Conservation (phyloP, 2,797 vertebrate genomes). For the Margarornis squamiger region DNA sequence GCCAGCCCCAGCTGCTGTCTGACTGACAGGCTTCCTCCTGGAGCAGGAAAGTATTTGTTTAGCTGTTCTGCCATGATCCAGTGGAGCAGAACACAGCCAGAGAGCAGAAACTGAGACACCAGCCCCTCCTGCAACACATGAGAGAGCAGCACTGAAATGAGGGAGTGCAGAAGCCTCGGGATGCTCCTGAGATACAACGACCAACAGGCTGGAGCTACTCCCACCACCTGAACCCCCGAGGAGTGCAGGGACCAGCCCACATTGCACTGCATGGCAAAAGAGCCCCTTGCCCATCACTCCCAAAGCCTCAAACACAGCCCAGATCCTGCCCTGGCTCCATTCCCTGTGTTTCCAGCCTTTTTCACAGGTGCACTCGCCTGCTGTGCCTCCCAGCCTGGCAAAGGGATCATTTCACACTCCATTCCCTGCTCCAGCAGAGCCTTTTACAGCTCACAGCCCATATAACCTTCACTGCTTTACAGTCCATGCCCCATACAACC, state of each 20-base stretch:
- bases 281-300: not conserved
- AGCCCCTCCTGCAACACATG: not conserved
- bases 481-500: rapidly evolving
- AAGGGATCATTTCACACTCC: rapidly evolving
- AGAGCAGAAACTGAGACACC: not conserved
- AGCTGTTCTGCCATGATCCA: not conserved
- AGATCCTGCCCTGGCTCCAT: not conserved
- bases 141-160: not conserved
- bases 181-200: not conserved
- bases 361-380: not conserved
- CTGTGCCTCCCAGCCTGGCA: not conserved
- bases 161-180: not conserved
- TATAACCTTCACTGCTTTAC: not conserved
- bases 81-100: not conserved
- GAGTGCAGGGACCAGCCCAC: not conserved
- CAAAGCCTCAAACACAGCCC: not conserved
- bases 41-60: not conserved
- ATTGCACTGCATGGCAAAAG: not conserved
- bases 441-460: not conserved
- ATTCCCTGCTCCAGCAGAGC: not conserved
- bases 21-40: not conserved
- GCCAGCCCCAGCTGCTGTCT: not conserved
- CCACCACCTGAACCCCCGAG: not conserved
- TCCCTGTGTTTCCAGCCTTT: not conserved
- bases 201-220: not conserved